Base-by-base conservation (phyloP, 1,140 invertebrate genomes). In the Eriosoma lanigerum region DNA sequence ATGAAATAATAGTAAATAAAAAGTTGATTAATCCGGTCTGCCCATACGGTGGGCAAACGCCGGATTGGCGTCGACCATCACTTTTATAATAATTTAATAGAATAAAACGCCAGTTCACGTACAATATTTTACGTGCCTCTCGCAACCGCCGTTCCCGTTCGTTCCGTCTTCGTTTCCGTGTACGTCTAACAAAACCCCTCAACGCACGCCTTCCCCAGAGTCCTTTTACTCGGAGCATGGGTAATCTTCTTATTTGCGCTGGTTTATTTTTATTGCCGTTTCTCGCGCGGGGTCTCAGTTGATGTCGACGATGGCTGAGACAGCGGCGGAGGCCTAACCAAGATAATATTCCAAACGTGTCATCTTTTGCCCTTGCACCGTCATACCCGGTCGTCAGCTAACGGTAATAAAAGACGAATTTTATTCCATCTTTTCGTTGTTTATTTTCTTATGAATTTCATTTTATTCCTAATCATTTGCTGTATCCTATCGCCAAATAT, bases 121-220 rank as follows among this genome's bases (percentile, higher is more conserved):
- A 78, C 75, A 78, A 78, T 62, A 78, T 78, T 78, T 78, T 78
- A 78, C 56, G 75, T 78, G 75, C 75, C 56, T 62, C 24, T 24
- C 75, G 32, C 72, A 8, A 21, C 32, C n/a, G 13, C 32, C 38
- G 32, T 32, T 12, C 4, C 9, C 44, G 15, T 13, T 29, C 46
- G 1, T 15, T 1, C 21, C 15, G 3, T 19, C 21, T 1, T 13
- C 15, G 3, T 19, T 17, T 50, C 46, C 48, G 1, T 19, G 21
- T 15, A 15, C 19, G 17, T 3, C 50, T 29, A 2, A 38, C 32
- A 38, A n/a, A n/a, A 4, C 24, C 46, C 38, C 17, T 17, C 8
- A 12, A 48, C 19, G 15, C 29, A 24, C 12, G 15, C 21, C 44
- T 21, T 68, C 66, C 66, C 66, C 44, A 44, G 66, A 68, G 66